Evolutionary conservation across 2,888 invertebrate species (phyloP), one percentile per base, ranked within the genome.

Genomic region (Conchocele bisecta): DNA sequence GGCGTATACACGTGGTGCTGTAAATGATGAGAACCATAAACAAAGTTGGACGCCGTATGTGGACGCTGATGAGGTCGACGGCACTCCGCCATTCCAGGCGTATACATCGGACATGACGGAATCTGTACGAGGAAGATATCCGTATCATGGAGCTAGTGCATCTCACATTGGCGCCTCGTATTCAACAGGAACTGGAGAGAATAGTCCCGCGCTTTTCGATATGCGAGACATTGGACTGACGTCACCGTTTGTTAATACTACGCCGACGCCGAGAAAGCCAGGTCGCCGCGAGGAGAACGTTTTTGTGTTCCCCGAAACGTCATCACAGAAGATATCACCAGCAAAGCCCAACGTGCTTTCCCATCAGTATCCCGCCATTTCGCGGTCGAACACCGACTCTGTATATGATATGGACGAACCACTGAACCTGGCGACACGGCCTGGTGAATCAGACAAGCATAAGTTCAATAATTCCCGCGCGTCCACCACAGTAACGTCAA

Each of bases 161-260:
- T 22, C n/a, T 22, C 24, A 37, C 6, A 7, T 4, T 2, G 9
- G n/a, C 7, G 9, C 39, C 3, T 17, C 29, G 1, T 7, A n/a
- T 9, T 2, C 58, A 31, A 33, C 31, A 4, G 46, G 29, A 13
- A 41, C 20, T 6, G 20, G 7, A 3, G 46, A 46, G n/a, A 22
- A 24, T 44, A 77, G 77, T 57, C 73, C 77, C 6, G 58, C 56
- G 17, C 48, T 48, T 29, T 73, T 70, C 35, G 70, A 77, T 41
- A 15, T 77, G 24, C 56, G 53, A 9, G 77, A 77, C 13, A 77
- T 77, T 13, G 66, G 66, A 13, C 63, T 73, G 0, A 77, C 77
- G 0, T 77, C 77, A 7, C 77, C 77, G 1, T 77, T 77, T 53
- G 28, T 70, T 0, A 68, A 29, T 33, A 46, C 35, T 3, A 66